Evolutionary conservation across 2,797 vertebrate species (phyloP).

Genomic region (Philypnodon macrostomus): DNA sequence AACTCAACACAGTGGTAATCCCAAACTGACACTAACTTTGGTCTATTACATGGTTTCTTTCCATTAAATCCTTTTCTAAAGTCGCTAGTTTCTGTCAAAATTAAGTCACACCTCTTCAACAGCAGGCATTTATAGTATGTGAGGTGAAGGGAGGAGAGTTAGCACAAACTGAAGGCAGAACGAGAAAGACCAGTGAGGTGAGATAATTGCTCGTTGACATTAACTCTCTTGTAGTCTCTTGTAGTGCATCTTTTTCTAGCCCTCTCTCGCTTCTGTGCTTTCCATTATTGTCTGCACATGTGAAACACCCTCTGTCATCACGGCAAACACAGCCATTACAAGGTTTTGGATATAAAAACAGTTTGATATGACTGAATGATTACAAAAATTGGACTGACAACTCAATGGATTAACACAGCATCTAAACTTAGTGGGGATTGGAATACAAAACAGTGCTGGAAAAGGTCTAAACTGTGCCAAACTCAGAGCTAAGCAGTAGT

Average conservation of each 20-base stretch:
- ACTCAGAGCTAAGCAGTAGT: no score
- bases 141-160: slow-evolving; percentile 32
- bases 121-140: slow-evolving; percentile 30
- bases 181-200: slow-evolving; percentile 77
- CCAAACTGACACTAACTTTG: not conserved
- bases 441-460: no score
- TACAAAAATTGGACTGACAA: no score
- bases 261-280: slow-evolving; percentile 39
- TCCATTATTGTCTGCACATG: slow-evolving; percentile 12
- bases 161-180: slow-evolving; percentile 58
- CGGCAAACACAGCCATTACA: slow-evolving; percentile 44
- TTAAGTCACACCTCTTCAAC: slow-evolving; percentile 39
- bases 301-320: slow-evolving; percentile 35
- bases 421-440: no score
- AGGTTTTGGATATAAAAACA: slow-evolving; percentile 17
- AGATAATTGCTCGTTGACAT: slow-evolving; percentile 59
- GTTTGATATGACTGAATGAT: slow-evolving; percentile 37
- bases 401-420: no score
- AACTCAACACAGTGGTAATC: slow-evolving; percentile 4
- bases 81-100: slow-evolving; percentile 22
- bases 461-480: no score
- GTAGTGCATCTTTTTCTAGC: slow-evolving; percentile 35
- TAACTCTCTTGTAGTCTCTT: slow-evolving; percentile 31
- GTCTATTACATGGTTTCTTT: slow-evolving; percentile 8
- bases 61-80: slow-evolving; percentile 14